phyloP scores from a whole-genome alignment of 2,888 invertebrate species.

The Deladenus siricidicola region DNA sequence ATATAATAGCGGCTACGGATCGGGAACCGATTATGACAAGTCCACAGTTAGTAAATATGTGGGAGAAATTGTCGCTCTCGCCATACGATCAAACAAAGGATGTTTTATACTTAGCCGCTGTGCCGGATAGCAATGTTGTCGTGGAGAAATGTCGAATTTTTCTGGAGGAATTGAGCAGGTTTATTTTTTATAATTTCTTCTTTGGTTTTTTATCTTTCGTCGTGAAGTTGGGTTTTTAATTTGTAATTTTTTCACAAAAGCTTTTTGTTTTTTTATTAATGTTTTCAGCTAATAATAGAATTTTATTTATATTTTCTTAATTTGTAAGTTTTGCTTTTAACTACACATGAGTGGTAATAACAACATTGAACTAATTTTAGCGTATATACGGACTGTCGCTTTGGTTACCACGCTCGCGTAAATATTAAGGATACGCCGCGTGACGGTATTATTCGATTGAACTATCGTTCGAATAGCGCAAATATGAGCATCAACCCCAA shows the following conservation, averaged over 20 bases:
- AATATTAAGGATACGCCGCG: conserved; percentile 18
- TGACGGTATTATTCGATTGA: conserved; percentile 20
- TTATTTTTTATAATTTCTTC: no score
- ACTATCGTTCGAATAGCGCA: background rate
- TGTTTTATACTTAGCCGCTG: conserved; percentile 84
- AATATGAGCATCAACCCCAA: background rate
- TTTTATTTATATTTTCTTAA: no score
- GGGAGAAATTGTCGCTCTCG: conserved; percentile 85
- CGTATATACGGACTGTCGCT: conserved; percentile 78
- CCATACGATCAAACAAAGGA: conserved; percentile 91
- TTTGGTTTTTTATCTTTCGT: no score
- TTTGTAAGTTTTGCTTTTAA: background rate
- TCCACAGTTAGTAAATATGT: conserved; percentile 32
- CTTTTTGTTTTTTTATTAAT: background rate
- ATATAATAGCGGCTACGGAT: conserved; percentile 43
- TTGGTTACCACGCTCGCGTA: conserved; percentile 86
- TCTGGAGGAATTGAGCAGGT: conserved; percentile 37
- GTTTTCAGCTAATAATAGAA: background rate
- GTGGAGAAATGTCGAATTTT: conserved; percentile 29
- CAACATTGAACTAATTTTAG: no score
- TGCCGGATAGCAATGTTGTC: conserved; percentile 81
- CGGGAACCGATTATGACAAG: conserved; percentile 22
- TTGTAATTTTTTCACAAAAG: background rate
- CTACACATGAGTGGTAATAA: conserved; percentile 12
- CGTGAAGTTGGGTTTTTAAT: no score